phyloP scores from a whole-genome alignment of 2,113 vertebrate genomes.

The Buteo buteo region DNA sequence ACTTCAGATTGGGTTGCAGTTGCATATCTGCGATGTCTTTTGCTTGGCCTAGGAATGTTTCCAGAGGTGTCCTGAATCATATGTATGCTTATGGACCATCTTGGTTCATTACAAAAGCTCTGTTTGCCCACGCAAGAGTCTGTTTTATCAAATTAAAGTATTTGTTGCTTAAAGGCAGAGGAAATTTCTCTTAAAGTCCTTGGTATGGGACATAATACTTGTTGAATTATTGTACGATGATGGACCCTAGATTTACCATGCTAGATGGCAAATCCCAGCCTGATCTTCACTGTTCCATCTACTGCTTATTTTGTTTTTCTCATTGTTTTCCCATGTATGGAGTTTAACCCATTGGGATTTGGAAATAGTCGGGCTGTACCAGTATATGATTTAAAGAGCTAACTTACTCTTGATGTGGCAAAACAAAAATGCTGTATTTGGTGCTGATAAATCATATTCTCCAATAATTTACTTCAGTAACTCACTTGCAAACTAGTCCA shows the following conservation, averaged over 20 bases:
- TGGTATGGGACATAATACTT: neutral
- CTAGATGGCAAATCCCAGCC: neutral
- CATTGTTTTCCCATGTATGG: neutral
- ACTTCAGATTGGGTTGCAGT: neutral
- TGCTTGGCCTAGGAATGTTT: neutral
- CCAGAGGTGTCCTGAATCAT: neutral
- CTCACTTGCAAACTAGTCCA: neutral
- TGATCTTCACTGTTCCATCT: neutral
- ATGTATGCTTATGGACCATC: neutral
- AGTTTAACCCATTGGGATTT: neutral
- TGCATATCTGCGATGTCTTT: neutral
- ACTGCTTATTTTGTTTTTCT: neutral
- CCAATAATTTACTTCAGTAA: neutral
- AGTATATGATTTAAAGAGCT: neutral
- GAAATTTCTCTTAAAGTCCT: neutral
- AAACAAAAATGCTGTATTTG: neutral
- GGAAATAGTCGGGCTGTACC: neutral
- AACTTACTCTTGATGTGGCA: neutral
- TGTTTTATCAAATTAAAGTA: neutral
- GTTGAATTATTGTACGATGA: neutral
- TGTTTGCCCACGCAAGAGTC: neutral
- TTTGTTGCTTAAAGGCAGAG: neutral
- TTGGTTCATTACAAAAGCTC: neutral
- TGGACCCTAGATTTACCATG: neutral
- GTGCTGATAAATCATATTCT: neutral